Conservation (phyloP, 2,888 invertebrate genomes). For the Cinara cedri region DNA sequence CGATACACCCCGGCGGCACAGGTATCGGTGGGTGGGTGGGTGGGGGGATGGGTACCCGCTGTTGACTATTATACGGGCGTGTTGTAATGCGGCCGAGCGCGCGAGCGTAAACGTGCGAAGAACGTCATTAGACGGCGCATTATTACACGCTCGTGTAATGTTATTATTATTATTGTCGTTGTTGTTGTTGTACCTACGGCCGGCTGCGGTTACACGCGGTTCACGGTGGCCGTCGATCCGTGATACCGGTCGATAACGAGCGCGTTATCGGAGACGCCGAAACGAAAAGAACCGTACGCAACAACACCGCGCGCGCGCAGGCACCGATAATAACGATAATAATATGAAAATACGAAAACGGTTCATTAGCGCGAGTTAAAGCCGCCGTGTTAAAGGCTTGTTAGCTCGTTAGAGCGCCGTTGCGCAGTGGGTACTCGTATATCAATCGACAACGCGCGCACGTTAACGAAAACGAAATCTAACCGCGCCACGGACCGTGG, state of each 20-base stretch:
- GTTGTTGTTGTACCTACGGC: background rate
- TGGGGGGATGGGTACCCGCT: too few relatives aligned
- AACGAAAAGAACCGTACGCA: background rate
- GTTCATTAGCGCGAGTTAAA: conserved; percentile 31
- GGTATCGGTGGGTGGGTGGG: too few relatives aligned
- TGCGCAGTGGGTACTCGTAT: too few relatives aligned
- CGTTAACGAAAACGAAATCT: background rate
- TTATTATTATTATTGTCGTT: too few relatives aligned
- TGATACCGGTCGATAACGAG: conserved; percentile 55
- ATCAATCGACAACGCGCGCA: background rate
- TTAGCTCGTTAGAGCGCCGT: conserved; percentile 25
- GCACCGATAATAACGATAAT: background rate
- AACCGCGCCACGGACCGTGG: too few relatives aligned
- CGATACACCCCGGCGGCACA: too few relatives aligned
- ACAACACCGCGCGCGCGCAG: background rate
- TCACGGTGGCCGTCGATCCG: conserved; percentile 36
- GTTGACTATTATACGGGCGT: too few relatives aligned
- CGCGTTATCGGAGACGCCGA: conserved; percentile 9
- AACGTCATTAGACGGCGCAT: conserved; percentile 13
- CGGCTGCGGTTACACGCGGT: background rate
- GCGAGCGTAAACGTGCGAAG: conserved; percentile 9
- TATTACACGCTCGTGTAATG: background rate
- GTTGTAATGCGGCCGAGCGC: too few relatives aligned
- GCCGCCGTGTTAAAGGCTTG: conserved; percentile 24
- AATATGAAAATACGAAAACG: conserved; percentile 25